Percentiles rank a stretch among this genome's conserved stretches.
phyloP scores from a whole-genome alignment of 2,797 vertebrate genomes.

The Malacoctenus gilli region DNA sequence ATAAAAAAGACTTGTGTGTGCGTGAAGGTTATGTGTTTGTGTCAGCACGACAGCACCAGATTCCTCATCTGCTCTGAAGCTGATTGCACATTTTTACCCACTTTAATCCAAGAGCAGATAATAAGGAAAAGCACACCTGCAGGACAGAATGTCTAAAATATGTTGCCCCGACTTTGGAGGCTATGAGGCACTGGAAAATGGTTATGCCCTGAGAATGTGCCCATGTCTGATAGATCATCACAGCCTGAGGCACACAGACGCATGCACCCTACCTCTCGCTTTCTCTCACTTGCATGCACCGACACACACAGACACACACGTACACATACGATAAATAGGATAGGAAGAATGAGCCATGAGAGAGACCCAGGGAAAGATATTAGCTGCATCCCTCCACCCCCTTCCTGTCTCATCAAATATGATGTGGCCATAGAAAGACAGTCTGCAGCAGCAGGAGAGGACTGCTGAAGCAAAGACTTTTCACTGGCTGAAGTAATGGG shows the following conservation, averaged over 20 bases:
- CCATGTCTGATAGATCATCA: slow-evolving; percentile 53
- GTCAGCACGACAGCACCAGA: slow-evolving; percentile 32
- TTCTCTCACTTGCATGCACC: background rate
- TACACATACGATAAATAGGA: slow-evolving; percentile 51
- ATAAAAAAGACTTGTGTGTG: background rate
- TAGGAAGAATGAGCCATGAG: slow-evolving; percentile 61
- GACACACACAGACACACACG: slow-evolving; percentile 14
- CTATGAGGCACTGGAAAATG: slow-evolving; percentile 52
- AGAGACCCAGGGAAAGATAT: slow-evolving; percentile 63
- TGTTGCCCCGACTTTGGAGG: slow-evolving; percentile 54
- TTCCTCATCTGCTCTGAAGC: slow-evolving; percentile 25
- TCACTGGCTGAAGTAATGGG: slow-evolving; percentile 57
- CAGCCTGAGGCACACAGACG: slow-evolving; percentile 14
- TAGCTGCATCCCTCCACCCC: slow-evolving; percentile 59
- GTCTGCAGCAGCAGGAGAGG: slow-evolving; percentile 58
- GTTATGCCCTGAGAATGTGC: slow-evolving; percentile 46
- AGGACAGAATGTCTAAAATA: slow-evolving; percentile 56
- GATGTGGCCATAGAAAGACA: slow-evolving; percentile 64
- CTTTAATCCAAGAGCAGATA: slow-evolving; percentile 55
- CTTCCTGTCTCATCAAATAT: slow-evolving; percentile 72
- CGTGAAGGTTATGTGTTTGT: slow-evolving; percentile 18
- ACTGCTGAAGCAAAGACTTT: slow-evolving; percentile 66
- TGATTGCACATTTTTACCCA: slow-evolving; percentile 57
- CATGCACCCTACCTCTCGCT: slow-evolving; percentile 15
- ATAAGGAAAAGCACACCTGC: slow-evolving; percentile 50